A percentile compares a stretch with the other conserved stretches of the same genome.
Evolutionary conservation across 1,140 invertebrate species (phyloP).

Genomic region (Xylocopa sonorina): DNA sequence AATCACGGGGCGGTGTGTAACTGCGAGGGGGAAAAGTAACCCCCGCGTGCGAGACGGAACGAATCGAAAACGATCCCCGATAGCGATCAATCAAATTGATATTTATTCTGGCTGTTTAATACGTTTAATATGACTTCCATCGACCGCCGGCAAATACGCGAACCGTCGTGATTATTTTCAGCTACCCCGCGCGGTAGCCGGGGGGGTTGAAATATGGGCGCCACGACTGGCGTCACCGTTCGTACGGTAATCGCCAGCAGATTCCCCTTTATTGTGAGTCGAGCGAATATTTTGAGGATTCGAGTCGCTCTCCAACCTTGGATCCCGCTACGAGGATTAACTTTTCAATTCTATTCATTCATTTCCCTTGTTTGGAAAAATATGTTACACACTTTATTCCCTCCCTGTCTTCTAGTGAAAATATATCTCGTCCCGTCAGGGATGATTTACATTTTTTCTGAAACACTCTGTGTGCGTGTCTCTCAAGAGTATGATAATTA

Average conservation of each 20-base stretch:
- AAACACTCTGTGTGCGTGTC: no score
- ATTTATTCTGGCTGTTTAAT: constrained; percentile 60
- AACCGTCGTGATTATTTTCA: not conserved
- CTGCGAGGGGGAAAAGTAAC: not conserved
- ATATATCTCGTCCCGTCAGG: no score
- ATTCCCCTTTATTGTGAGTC: no score
- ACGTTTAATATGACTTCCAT: constrained; percentile 54
- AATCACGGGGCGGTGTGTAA: constrained; percentile 9
- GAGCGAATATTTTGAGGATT: no score
- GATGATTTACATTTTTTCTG: no score
- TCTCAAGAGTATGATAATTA: no score
- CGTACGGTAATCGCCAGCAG: not conserved
- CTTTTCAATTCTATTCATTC: no score
- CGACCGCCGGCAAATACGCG: constrained; percentile 9
- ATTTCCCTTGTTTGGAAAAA: no score
- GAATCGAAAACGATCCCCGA: constrained; percentile 34
- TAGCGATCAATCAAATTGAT: constrained; percentile 61
- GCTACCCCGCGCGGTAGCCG: not conserved
- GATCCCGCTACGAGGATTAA: no score
- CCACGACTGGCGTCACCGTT: not conserved
- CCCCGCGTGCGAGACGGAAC: not conserved
- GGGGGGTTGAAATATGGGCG: not conserved
- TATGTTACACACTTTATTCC: no score
- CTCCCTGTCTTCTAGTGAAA: no score
- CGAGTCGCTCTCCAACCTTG: no score